Percentiles rank a stretch among this genome's conserved stretches.
These are phyloP conservation scores for Loris lydekkerianus DNA, from an alignment of 2,797 vertebrate species.

Conservation along the genomic window DNA sequence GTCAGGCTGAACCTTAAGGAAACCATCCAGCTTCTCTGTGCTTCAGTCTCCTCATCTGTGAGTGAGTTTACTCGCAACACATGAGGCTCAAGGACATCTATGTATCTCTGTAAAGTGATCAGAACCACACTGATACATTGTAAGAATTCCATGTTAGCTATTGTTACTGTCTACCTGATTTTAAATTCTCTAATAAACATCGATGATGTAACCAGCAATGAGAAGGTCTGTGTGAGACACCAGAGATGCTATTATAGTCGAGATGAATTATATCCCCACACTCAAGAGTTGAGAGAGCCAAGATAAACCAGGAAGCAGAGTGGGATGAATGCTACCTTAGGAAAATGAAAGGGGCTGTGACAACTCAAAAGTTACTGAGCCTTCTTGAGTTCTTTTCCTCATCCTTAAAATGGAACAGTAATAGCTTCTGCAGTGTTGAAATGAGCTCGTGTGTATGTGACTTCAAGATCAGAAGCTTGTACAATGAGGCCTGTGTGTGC, in stretches of 20 bases:
- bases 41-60: background rate
- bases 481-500: background rate
- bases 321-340: background rate
- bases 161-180: background rate
- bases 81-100: background rate
- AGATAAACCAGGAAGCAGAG: background rate
- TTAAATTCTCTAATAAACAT: conserved; percentile 22
- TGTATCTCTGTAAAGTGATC: background rate
- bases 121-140: background rate
- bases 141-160: background rate
- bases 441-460: background rate
- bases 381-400: background rate
- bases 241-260: background rate
- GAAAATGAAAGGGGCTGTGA: background rate
- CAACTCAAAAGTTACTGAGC: background rate
- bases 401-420: background rate
- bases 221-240: background rate
- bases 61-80: background rate
- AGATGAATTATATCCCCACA: background rate
- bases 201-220: background rate
- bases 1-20: background rate
- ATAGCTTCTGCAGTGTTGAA: background rate
- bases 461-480: background rate
- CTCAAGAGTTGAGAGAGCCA: background rate
- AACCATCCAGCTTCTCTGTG: background rate